phyloP scores from a whole-genome alignment of 2,113 vertebrate species.

The Tetrao urogallus region DNA sequence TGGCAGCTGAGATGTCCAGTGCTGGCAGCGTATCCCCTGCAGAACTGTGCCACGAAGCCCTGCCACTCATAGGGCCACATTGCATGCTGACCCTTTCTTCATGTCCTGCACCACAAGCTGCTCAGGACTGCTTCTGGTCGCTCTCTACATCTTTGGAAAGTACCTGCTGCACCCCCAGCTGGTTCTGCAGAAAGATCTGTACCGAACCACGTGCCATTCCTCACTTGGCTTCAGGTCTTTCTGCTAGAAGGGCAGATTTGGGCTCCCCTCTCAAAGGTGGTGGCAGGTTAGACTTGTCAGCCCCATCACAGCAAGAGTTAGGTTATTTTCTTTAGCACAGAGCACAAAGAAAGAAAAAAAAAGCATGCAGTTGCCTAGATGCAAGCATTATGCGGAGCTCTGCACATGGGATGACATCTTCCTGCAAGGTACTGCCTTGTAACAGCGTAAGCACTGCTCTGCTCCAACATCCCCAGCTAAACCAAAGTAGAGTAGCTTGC shows the following conservation, averaged over 20 bases:
- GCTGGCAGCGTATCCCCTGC: background rate
- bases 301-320: background rate
- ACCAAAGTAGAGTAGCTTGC: background rate
- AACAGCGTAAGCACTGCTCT: background rate
- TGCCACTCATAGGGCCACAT: background rate
- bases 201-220: background rate
- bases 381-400: background rate
- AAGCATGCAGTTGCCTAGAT: background rate
- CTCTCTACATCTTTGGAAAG: conserved; percentile 40
- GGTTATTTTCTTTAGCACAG: background rate
- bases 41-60: background rate
- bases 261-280: background rate
- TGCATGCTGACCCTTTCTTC: rapidly evolving
- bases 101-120: background rate
- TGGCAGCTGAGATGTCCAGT: background rate
- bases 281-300: background rate
- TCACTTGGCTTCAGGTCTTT: background rate
- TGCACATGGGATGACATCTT: background rate
- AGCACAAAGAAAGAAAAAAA: background rate
- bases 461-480: background rate
- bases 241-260: background rate
- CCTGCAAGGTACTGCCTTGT: background rate
- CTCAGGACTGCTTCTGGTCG: background rate
- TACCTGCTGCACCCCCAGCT: conserved; percentile 12
- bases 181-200: conserved; percentile 25